A percentile compares a stretch with the other conserved stretches of the same genome.
phyloP scores from a whole-genome alignment of 2,113 vertebrate genomes.

The Cavia porcellus region DNA sequence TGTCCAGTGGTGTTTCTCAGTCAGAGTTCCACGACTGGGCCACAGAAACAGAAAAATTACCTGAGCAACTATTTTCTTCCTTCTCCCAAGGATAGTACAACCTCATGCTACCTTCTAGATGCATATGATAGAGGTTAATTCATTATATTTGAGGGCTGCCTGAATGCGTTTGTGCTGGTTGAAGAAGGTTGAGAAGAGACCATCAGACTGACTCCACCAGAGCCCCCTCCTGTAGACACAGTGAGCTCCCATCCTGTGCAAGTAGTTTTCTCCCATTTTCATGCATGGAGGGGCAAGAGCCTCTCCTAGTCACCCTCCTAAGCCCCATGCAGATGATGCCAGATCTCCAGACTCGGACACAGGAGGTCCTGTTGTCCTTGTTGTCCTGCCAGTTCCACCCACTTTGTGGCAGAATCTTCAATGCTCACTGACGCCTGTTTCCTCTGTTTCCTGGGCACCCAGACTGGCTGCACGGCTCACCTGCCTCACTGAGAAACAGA shows the following conservation, averaged over 20 bases:
- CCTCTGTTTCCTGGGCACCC: neutral
- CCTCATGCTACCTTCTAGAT: neutral
- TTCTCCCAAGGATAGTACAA: conserved; percentile 11
- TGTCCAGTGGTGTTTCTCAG: neutral
- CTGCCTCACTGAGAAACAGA: neutral
- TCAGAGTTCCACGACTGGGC: neutral
- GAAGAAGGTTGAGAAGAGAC: neutral
- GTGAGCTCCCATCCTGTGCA: neutral
- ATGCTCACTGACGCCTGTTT: neutral
- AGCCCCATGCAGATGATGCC: neutral
- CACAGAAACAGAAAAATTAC: neutral
- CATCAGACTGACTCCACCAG: neutral
- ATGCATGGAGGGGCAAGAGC: neutral
- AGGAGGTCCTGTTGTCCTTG: neutral
- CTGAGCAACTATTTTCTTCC: conserved; percentile 12
- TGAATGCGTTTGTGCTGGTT: neutral
- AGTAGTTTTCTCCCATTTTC: neutral
- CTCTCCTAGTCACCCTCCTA: neutral
- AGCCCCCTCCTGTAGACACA: neutral
- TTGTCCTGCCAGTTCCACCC: neutral
- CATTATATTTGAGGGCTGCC: neutral
- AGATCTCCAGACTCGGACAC: neutral
- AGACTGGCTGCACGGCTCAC: neutral
- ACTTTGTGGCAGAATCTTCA: no score
- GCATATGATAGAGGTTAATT: neutral